Evolutionary conservation across 2,888 invertebrate species (phyloP).

Genomic region (Meta bourneti): DNA sequence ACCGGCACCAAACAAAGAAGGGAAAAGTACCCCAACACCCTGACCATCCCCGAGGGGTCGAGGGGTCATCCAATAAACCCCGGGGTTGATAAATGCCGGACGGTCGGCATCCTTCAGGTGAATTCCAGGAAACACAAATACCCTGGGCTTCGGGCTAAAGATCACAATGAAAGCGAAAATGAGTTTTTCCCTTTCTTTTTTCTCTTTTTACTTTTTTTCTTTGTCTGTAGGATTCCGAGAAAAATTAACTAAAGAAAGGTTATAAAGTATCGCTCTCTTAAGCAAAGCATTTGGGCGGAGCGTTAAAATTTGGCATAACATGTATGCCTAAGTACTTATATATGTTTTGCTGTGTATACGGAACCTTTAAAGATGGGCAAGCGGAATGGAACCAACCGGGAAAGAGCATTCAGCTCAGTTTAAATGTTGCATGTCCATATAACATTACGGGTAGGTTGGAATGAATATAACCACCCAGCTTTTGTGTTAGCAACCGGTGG

Average conservation of each 20-base stretch:
- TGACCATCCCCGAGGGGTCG: constrained; percentile 20
- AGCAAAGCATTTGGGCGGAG: constrained; percentile 31
- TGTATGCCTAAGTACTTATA: background rate
- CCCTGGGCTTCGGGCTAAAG: background rate
- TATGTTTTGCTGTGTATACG: background rate
- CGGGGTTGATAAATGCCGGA: constrained; percentile 9
- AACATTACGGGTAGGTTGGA: too few species aligned
- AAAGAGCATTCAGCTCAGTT: too few species aligned
- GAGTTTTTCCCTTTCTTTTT: background rate
- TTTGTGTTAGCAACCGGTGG: too few species aligned
- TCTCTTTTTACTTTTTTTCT: too few species aligned
- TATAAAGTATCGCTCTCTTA: constrained; percentile 13
- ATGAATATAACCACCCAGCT: too few species aligned
- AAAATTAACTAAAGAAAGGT: constrained; percentile 35
- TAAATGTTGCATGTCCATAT: too few species aligned
- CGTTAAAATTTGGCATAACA: constrained; percentile 27
- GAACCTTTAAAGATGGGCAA: too few species aligned
- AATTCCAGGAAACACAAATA: constrained; percentile 47
- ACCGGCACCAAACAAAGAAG: constrained; percentile 17
- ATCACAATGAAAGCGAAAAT: constrained; percentile 30
- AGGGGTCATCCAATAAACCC: constrained; percentile 35
- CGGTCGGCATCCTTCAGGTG: constrained; percentile 30
- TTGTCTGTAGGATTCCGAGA: constrained; percentile 11
- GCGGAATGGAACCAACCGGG: too few species aligned
- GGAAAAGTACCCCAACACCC: constrained; percentile 16